Evolutionary conservation across 2,797 vertebrate genomes (phyloP), one percentile per base, ranked within the genome.

Genomic region (Pangasius krempfi): DNA sequence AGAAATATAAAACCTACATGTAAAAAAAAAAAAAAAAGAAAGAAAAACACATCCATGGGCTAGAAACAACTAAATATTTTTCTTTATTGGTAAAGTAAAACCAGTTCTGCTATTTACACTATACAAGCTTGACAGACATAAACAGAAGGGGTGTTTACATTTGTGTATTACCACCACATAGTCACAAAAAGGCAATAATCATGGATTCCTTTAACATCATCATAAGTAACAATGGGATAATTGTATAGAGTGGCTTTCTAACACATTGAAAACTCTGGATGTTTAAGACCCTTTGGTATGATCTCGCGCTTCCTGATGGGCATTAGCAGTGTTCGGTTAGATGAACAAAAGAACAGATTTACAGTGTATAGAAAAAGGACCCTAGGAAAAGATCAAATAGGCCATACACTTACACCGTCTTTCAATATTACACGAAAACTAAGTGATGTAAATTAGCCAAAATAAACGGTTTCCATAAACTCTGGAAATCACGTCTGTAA

Each of bases 31-130:
- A 70, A 40, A 50, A 14, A 84, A 68, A 86, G 64, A 40, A 13
- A 84, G 81, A 66, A 85, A 70, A 47, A 73, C 33, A 73, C 81
- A 81, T 20, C 85, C 84, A 87, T 90, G 64, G 16, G 87, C 93
- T 94, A 93, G 94, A 96, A 96, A 96, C 93, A 92, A 95, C 92
- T 95, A 94, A 88, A 95, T 93, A 95, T 93, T 93, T 94, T 93
- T 94, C 95, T 94, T 96, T 95, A 96, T 95, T 96, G 93, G 90
- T 94, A 95, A 95, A 95, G 95, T 96, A 95, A 95, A 95, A 93
- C 92, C 92, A 92, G 92, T 93, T 93, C 91, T 93, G 92, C 94
- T 97, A 97, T 97, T 95, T 97, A 97, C 96, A 97, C 93, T 95
- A 95, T 95, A 95, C 94, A 96, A 93, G 91, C 95, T 95, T 93